Evolutionary conservation across 2,888 invertebrate species (phyloP), one percentile per base, ranked within the genome.

Genomic region (Cheilosia vernalis): DNA sequence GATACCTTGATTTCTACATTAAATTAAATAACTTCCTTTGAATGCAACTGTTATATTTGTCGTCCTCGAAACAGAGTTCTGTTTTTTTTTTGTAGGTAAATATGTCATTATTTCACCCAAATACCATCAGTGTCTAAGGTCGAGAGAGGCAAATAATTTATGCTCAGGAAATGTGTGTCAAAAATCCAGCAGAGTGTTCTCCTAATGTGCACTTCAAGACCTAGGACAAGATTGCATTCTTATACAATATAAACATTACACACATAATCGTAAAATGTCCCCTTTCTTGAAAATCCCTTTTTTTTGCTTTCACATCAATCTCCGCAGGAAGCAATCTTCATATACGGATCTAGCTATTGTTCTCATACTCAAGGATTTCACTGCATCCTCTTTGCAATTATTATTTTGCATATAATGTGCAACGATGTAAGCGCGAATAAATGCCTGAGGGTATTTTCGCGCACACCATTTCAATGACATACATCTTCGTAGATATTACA

Each of bases 361-460:
- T 51, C 81, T 70, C 60, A 76, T 56, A 42, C 66, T 76, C 55
- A 27, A 24, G 37, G 47, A 19, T 27, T 37, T 47, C 37, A 33
- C 81, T 66, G 81, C 84, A 85, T 85, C 81, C 85, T 81, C 51
- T 70, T 80, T 76, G 85, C 85, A 80, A 85, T 85, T 81, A 80
- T 80, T 69, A 80, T 80, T 61, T 58, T 74, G 70, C 85, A 85
- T 85, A 64, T 37, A 13, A 37, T 13, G 37, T 81, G 81, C 63
- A 47, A 76, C 44, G 81, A 81, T 77, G 81, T 67, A 77, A 85
- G 85, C 85, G 85, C 85, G 85, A 81, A 85, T 80, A 81, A 76
- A 72, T 72, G 85, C 85, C 85, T 76, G 61, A 72, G 81, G 85
- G 72, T 81, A 85, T 85, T 85, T 81, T 85, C 85, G 85, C 85